These are phyloP conservation scores for Parazoanthus swiftii DNA, from an alignment of 92 coral and sea anemone species.

Conservation along the genomic window DNA sequence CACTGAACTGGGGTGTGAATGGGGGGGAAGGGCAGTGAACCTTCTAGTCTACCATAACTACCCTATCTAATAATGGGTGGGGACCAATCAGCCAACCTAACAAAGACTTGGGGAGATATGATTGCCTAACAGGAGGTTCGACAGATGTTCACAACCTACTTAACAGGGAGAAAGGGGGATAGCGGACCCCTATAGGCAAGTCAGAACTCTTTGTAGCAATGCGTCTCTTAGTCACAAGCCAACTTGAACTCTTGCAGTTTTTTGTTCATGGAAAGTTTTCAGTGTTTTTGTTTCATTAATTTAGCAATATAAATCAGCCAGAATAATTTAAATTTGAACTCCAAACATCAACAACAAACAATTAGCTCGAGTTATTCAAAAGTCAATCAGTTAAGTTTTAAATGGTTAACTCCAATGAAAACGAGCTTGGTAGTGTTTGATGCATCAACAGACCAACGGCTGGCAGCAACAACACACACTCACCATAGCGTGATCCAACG, in stretches of 20 bases:
- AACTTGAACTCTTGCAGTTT: constrained; percentile 25
- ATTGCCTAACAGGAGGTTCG: no score
- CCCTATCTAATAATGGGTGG: no score
- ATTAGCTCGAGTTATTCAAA: neutral
- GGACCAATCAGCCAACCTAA: no score
- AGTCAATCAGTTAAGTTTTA: neutral
- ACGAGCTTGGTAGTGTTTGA: constrained; percentile 1
- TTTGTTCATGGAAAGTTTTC: neutral
- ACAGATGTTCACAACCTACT: no score
- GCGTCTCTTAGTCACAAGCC: neutral
- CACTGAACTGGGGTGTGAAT: neutral
- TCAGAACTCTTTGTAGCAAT: neutral
- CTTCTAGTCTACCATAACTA: no score
- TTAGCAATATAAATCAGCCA: neutral
- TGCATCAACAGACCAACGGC: neutral
- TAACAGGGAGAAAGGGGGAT: neutral
- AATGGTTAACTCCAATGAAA: neutral
- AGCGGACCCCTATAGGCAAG: neutral
- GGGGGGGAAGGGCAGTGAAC: no score
- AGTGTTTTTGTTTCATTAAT: neutral
- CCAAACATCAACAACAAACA: neutral
- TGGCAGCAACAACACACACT: neutral
- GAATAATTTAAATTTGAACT: no score
- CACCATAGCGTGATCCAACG: neutral
- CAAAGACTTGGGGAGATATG: no score